phyloP scores from a whole-genome alignment of 2,888 invertebrate species.

The Philhelius pedissequus region DNA sequence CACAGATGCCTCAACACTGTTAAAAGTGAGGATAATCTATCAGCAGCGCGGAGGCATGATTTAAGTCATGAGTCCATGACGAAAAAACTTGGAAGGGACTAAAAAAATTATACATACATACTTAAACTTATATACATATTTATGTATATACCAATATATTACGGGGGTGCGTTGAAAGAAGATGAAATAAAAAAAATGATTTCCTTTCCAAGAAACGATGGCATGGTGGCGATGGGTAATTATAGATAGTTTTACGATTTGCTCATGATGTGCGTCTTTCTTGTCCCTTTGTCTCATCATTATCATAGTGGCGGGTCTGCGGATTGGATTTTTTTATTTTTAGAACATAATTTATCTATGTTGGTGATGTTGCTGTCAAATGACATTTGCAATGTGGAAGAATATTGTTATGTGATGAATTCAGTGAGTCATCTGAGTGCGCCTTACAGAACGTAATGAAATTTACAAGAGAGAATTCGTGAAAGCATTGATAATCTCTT shows the following conservation, averaged over 20 bases:
- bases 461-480: background rate
- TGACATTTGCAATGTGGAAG: background rate
- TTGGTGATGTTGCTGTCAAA: background rate
- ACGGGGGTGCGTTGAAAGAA: background rate
- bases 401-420: background rate
- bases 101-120: too few relatives aligned
- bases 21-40: slow-evolving; percentile 27
- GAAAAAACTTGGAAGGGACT: background rate
- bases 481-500: background rate
- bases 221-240: background rate
- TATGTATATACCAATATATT: too few relatives aligned
- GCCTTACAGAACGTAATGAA: background rate
- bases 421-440: background rate
- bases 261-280: background rate
- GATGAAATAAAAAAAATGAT: background rate
- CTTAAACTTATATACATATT: too few relatives aligned
- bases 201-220: background rate
- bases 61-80: background rate
- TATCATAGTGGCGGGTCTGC: background rate
- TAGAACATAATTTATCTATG: background rate
- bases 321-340: background rate
- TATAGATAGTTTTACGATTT: background rate
- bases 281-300: background rate
- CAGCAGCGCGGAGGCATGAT: background rate
- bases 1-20: slow-evolving; percentile 8